These are phyloP conservation scores for Thymelicus sylvestris DNA, from an alignment of 2,888 invertebrate species.

Conservation along the genomic window DNA sequence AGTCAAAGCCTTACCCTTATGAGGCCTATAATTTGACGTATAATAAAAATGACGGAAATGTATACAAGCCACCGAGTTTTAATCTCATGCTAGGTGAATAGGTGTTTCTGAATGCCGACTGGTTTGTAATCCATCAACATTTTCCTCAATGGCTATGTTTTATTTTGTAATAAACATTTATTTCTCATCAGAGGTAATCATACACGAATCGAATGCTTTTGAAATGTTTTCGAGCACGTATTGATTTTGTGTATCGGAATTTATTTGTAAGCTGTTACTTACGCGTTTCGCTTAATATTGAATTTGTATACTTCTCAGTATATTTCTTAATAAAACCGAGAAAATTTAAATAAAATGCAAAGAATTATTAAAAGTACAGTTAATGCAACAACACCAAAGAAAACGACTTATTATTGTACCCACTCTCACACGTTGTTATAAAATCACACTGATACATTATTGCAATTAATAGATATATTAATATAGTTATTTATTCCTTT, in stretches of 20 bases:
- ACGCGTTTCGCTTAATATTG: too few species aligned
- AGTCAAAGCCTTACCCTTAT: slow-evolving; percentile 16
- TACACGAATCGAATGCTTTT: slow-evolving; percentile 12
- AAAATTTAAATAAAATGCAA: too few species aligned
- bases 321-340: too few species aligned
- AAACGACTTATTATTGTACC: too few species aligned
- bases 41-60: slow-evolving; percentile 23
- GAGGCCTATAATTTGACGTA: slow-evolving; percentile 29
- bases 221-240: slow-evolving; percentile 13
- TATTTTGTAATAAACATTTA: slow-evolving; percentile 18
- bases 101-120: slow-evolving; percentile 15
- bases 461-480: too few species aligned
- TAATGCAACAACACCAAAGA: too few species aligned
- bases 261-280: too few species aligned
- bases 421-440: too few species aligned
- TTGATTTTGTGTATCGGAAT: not conserved
- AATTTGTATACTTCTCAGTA: too few species aligned
- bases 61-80: slow-evolving; percentile 17
- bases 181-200: slow-evolving; percentile 14
- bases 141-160: slow-evolving; percentile 16
- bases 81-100: slow-evolving; percentile 30
- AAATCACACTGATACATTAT: too few species aligned
- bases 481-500: too few species aligned
- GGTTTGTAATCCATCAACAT: slow-evolving; percentile 32
- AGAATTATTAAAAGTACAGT: too few species aligned